These are phyloP conservation scores for Teleiodes luculella DNA, from an alignment of 2,888 invertebrate genomes.

Conservation along the genomic window DNA sequence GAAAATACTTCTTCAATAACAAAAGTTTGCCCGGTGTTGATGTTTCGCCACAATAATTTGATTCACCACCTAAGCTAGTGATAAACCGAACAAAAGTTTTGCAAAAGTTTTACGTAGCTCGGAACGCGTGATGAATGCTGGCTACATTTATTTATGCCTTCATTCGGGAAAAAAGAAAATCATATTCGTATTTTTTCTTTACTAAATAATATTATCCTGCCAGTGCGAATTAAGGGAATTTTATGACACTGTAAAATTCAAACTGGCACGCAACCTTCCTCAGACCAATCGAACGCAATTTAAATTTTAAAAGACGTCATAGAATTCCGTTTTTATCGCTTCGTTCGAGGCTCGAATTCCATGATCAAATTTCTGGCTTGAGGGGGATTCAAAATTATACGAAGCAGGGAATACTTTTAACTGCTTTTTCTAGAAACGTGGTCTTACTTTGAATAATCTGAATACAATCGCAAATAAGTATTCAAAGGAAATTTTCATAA, in stretches of 20 bases:
- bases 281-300: constrained; percentile 31
- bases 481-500: too few species aligned
- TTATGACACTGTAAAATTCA: constrained; percentile 7
- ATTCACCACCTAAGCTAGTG: constrained; percentile 2
- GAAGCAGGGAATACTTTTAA: background rate
- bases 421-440: too few species aligned
- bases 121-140: background rate
- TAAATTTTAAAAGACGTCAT: constrained; percentile 37
- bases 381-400: background rate
- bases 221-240: background rate
- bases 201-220: background rate
- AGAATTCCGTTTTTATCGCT: constrained; percentile 28
- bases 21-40: background rate
- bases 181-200: background rate
- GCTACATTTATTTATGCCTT: constrained; percentile 1
- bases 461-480: too few species aligned
- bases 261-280: constrained; percentile 13
- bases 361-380: constrained; percentile 1
- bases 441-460: too few species aligned
- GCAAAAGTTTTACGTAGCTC: background rate
- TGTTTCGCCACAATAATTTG: constrained; percentile 1
- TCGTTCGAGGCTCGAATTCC: constrained; percentile 1
- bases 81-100: constrained; percentile 3
- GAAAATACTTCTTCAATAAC: background rate
- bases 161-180: background rate